Evolutionary conservation across 2,888 invertebrate genomes (phyloP).

Genomic region (Notodromas monacha): DNA sequence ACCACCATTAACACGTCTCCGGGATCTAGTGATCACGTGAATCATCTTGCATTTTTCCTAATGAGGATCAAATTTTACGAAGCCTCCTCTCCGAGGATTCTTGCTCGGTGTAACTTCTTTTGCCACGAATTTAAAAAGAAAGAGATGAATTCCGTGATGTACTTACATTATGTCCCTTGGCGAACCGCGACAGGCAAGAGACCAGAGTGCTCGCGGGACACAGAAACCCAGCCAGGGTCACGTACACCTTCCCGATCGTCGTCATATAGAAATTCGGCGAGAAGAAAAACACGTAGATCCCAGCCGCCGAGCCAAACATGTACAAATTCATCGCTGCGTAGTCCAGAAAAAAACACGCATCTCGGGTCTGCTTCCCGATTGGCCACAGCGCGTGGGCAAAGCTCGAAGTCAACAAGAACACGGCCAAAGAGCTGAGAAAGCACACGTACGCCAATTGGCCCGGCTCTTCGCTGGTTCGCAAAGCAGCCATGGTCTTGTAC

Average conservation of each 20-base stretch:
- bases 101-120: too few relatives aligned
- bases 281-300: constrained; percentile 17
- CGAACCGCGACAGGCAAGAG: constrained; percentile 17
- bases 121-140: too few relatives aligned
- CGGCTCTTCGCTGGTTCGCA: constrained; percentile 15
- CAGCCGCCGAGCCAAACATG: constrained; percentile 15
- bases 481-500: constrained; percentile 13
- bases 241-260: constrained; percentile 12
- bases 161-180: too few relatives aligned
- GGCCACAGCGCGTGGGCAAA: constrained; percentile 20
- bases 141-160: too few relatives aligned
- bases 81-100: too few relatives aligned
- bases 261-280: constrained; percentile 13
- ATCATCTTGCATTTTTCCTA: too few relatives aligned
- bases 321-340: constrained; percentile 18
- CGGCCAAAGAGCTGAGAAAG: too few relatives aligned
- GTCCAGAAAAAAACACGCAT: constrained; percentile 20
- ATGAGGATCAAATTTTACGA: too few relatives aligned
- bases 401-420: too few relatives aligned
- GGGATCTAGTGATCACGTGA: too few relatives aligned
- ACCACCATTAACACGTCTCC: too few relatives aligned
- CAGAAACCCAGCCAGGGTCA: constrained; percentile 14
- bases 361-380: constrained; percentile 17
- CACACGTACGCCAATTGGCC: constrained; percentile 16
- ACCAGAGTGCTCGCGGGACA: constrained; percentile 14